A percentile compares a stretch with the other conserved stretches of the same genome.
Evolutionary conservation across 2,113 vertebrate species (phyloP).

Genomic region (Cochlearius cochlearius): DNA sequence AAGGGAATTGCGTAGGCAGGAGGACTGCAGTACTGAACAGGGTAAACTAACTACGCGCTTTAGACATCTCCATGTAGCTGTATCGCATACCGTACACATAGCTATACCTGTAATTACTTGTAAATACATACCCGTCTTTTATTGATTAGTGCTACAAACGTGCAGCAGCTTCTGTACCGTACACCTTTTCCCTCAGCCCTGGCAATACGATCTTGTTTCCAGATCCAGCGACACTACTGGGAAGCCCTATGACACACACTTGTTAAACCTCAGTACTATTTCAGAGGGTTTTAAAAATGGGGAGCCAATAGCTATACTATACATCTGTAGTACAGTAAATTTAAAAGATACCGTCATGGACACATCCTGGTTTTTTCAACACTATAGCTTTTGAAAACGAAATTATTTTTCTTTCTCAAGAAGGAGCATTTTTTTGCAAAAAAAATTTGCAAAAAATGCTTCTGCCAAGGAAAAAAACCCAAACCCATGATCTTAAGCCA

Average conservation of each 20-base stretch:
- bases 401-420: background rate
- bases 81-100: too few species aligned
- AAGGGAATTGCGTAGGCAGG: background rate
- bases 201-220: background rate
- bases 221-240: background rate
- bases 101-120: background rate
- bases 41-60: background rate
- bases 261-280: background rate
- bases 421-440: background rate
- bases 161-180: accelerated
- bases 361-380: background rate
- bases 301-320: background rate
- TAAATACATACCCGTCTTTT: background rate
- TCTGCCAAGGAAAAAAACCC: background rate
- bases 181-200: background rate
- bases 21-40: background rate
- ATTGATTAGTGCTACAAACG: background rate
- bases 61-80: accelerated
- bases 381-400: background rate
- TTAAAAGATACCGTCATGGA: background rate
- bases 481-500: background rate
- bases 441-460: background rate
- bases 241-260: accelerated
- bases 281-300: background rate
- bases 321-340: background rate